Base-by-base conservation (phyloP, 2,888 invertebrate species). In the Myopa testacea region DNA sequence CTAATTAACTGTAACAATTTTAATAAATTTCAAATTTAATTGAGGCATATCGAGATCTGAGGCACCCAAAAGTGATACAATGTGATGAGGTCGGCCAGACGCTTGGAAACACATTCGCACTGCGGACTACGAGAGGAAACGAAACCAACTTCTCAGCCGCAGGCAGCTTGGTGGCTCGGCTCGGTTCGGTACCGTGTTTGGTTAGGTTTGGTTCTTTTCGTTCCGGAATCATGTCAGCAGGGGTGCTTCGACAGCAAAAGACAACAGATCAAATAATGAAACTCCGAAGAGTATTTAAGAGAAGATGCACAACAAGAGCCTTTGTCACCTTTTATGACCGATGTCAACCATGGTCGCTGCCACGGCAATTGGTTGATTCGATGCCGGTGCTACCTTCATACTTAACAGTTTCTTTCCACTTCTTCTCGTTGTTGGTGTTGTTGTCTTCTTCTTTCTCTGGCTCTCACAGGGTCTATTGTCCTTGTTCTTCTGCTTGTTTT, bases 311-410 rank as follows among this genome's bases (percentile, higher is more conserved):
- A 75, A 68, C 68, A 68, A 69, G 45, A 58, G 50, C 75, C 65
- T 75, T 75, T 75, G 75, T 60, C 75, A 75, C 75, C 75, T 75
- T 75, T 75, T 75, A 75, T 69, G 69, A 69, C 68, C 75, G 75
- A 75, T 75, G 69, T 68, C 75, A 75, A 60, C 60, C 69, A 19
- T 58, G 40, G 58, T 45, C 60, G 34, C 16, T n/a, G 65, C 34
- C 37, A 40, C 58, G 75, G 75, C 58, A 55, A 68, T 68, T 68
- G 75, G 75, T 60, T 60, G 75, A 68, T 34, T 52, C 40, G 67
- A 10, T 60, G 34, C 16, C 45, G 65, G 38, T 69, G 58, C 37
- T 16, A 52, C 68, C 60, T 38, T 58, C 60, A 12, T 75, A n/a
- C 26, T 45, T 40, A 50, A 4, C 65, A 74, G 26, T 62, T 37